These are phyloP conservation scores for Apistogramma diplotaenia DNA, from an alignment of 2,113 vertebrate species.

Conservation along the genomic window DNA sequence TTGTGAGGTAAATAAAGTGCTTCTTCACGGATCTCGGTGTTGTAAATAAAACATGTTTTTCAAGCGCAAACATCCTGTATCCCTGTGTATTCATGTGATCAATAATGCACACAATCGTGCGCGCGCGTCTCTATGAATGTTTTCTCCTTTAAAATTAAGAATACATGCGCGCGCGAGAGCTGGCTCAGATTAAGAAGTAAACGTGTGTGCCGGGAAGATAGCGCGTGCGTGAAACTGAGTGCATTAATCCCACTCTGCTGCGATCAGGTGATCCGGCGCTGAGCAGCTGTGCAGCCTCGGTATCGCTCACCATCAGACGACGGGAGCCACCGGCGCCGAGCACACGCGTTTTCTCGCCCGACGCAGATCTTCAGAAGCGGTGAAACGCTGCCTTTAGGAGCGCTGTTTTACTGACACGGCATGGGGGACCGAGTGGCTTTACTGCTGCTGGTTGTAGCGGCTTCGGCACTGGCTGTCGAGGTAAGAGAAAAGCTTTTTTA, in stretches of 20 bases:
- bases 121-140: too few relatives aligned
- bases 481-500: slow-evolving; percentile 55
- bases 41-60: slow-evolving; percentile 40
- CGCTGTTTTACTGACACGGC: slow-evolving; percentile 16
- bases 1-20: not conserved
- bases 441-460: slow-evolving; percentile 65
- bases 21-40: not conserved
- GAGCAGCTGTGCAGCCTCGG: slow-evolving; percentile 73
- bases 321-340: slow-evolving; percentile 55
- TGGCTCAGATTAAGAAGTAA: not conserved
- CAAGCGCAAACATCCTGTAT: not conserved
- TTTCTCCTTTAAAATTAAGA: too few relatives aligned
- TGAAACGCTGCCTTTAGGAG: slow-evolving; percentile 35
- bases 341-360: not conserved
- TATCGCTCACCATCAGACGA: slow-evolving; percentile 65
- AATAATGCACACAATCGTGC: not conserved
- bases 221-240: not conserved
- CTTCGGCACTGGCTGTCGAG: slow-evolving; percentile 69
- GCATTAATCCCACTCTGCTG: slow-evolving; percentile 36
- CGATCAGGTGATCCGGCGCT: slow-evolving; percentile 73
- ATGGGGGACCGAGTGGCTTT: slow-evolving; percentile 72
- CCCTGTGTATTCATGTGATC: not conserved
- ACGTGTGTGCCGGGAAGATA: not conserved
- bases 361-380: not conserved
- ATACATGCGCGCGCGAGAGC: not conserved